phyloP scores from a whole-genome alignment of 2,888 invertebrate species.

The Cancer borealis region DNA sequence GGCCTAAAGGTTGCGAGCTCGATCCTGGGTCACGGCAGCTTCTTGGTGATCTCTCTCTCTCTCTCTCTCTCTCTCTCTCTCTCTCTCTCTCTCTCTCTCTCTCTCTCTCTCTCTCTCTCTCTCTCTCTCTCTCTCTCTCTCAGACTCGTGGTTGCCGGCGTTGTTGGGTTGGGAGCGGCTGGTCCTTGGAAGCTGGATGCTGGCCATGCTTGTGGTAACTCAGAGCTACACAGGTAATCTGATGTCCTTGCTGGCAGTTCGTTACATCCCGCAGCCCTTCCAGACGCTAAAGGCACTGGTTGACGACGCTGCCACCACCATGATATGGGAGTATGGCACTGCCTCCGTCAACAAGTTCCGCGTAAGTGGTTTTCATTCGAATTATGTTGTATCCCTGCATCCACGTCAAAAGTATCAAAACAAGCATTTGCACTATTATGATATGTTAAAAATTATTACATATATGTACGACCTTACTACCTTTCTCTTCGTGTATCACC shows the following conservation, averaged over 20 bases:
- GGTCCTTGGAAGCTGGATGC: conserved; percentile 60
- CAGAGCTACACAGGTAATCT: conserved; percentile 62
- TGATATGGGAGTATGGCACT: conserved; percentile 62
- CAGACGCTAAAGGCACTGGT: conserved; percentile 58
- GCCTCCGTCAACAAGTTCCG: conserved; percentile 52
- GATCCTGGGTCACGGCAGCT: too few relatives aligned
- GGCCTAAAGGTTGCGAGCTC: too few relatives aligned
- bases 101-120: conserved; percentile 2
- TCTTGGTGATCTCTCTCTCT: too few relatives aligned
- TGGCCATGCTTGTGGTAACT: conserved; percentile 61
- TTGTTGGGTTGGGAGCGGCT: conserved; percentile 48
- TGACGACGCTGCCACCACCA: conserved; percentile 48
- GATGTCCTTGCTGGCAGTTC: conserved; percentile 68
- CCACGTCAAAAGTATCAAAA: not conserved
- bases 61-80: not conserved
- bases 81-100: not conserved
- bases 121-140: not conserved
- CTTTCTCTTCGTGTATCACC: not conserved
- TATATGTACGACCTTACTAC: too few relatives aligned
- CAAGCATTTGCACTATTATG: too few relatives aligned
- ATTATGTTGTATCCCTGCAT: not conserved
- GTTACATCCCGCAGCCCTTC: conserved; percentile 68
- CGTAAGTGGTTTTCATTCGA: not conserved
- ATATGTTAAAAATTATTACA: too few relatives aligned
- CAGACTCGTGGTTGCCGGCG: conserved; percentile 35